Conservation (phyloP, 2,888 invertebrate species). For the Agrotis segetum region DNA sequence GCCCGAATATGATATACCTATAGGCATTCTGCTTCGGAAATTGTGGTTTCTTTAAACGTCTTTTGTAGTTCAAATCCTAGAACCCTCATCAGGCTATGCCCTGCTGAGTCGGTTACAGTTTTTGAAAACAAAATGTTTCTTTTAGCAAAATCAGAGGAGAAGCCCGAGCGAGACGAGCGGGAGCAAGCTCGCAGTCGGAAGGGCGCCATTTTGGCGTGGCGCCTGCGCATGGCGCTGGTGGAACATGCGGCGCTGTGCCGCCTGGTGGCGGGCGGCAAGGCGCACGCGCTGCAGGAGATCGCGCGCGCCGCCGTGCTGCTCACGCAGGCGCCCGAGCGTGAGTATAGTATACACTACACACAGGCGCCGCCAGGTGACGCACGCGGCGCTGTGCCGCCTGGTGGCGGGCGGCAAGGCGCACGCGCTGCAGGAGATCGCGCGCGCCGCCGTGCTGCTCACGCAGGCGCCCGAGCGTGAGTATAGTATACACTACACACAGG, state of each 20-base stretch:
- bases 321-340: slow-evolving; percentile 45
- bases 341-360: slow-evolving; percentile 32
- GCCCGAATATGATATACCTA: no score
- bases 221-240: slow-evolving; percentile 98
- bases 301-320: slow-evolving; percentile 81
- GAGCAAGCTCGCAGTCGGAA: slow-evolving; percentile 92
- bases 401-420: no score
- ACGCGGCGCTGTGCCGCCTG: no score
- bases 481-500: slow-evolving; percentile 16
- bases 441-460: slow-evolving; percentile 78
- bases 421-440: slow-evolving; percentile 21
- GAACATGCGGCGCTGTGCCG: slow-evolving; percentile 99
- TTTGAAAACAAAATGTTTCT: neutral
- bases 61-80: no score
- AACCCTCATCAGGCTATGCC: no score
- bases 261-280: slow-evolving; percentile 99
- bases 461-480: slow-evolving; percentile 41
- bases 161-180: slow-evolving; percentile 91
- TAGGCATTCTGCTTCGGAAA: no score
- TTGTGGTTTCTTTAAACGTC: no score
- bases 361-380: slow-evolving; percentile 4
- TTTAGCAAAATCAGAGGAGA: slow-evolving; percentile 47
- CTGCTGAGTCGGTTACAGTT: neutral
- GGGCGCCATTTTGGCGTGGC: slow-evolving; percentile 91
- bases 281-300: slow-evolving; percentile 96